These are phyloP conservation scores for Acleris sparsana DNA, from an alignment of 2,888 invertebrate genomes.

Conservation along the genomic window DNA sequence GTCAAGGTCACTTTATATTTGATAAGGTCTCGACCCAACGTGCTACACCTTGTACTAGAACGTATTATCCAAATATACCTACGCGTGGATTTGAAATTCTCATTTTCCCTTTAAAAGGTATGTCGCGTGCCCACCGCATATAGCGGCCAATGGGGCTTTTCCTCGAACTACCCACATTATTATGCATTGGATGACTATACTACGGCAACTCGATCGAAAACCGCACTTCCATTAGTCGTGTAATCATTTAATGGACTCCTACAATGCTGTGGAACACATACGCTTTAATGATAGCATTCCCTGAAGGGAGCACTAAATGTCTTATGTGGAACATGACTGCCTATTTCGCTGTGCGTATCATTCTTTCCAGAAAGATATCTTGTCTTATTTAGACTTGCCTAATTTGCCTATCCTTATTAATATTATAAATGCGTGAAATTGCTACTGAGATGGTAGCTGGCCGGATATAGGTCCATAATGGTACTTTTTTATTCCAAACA, in stretches of 20 bases:
- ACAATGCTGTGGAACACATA: not conserved
- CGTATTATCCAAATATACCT: not conserved
- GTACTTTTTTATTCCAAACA: no score
- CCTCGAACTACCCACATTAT: slow-evolving; percentile 51
- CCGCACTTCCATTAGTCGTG: slow-evolving; percentile 20
- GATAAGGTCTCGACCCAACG: not conserved
- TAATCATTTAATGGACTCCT: slow-evolving; percentile 3
- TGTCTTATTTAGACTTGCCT: not conserved
- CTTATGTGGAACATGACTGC: not conserved
- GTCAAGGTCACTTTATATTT: not conserved
- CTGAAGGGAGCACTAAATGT: not conserved
- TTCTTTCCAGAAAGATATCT: not conserved
- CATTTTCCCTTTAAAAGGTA: slow-evolving; percentile 29
- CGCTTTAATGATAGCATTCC: not conserved
- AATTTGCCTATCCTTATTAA: no score
- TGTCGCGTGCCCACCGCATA: slow-evolving; percentile 40
- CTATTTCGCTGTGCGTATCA: not conserved
- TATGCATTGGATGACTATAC: slow-evolving; percentile 52
- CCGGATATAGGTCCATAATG: no score
- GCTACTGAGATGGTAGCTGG: no score
- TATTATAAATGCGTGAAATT: no score
- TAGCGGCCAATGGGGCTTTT: slow-evolving; percentile 44
- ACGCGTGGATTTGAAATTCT: slow-evolving; percentile 22
- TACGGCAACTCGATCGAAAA: slow-evolving; percentile 36
- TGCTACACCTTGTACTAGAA: not conserved